A percentile compares a stretch with the other conserved stretches of the same genome.
These are phyloP conservation scores for Pyrocephalus nanus DNA, from an alignment of 2,797 vertebrate genomes.

Conservation along the genomic window DNA sequence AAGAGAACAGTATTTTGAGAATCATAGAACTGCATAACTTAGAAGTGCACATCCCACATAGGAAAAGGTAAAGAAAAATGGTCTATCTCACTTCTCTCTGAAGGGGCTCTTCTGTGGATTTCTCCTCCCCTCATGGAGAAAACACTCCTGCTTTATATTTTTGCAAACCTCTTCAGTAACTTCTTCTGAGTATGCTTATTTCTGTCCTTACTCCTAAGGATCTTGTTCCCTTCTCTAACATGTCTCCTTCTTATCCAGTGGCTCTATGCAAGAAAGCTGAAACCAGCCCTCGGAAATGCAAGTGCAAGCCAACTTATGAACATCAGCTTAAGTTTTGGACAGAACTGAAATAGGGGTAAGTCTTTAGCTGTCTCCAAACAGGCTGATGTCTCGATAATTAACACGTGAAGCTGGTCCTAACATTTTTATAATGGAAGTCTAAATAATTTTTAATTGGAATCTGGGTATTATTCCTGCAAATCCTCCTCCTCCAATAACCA, in stretches of 20 bases:
- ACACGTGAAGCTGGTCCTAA: neutral
- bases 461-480: neutral
- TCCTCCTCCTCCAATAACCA: neutral
- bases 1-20: neutral
- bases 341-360: neutral
- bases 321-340: neutral
- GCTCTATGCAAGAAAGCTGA: neutral
- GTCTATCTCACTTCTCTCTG: neutral
- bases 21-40: neutral
- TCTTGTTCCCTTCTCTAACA: neutral
- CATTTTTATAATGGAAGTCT: neutral
- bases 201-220: neutral
- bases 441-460: neutral
- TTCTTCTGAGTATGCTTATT: neutral
- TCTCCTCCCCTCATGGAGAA: neutral
- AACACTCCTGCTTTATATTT: neutral
- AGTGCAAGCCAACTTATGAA: neutral
- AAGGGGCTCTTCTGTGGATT: neutral
- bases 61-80: neutral
- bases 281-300: neutral
- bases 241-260: neutral
- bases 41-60: accelerated
- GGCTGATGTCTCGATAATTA: neutral
- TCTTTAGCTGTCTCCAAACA: neutral
- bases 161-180: neutral